Percentiles rank a stretch among this genome's conserved stretches.
Conservation (phyloP, 2,797 vertebrate species). For the Sebastolobus alascanus region DNA sequence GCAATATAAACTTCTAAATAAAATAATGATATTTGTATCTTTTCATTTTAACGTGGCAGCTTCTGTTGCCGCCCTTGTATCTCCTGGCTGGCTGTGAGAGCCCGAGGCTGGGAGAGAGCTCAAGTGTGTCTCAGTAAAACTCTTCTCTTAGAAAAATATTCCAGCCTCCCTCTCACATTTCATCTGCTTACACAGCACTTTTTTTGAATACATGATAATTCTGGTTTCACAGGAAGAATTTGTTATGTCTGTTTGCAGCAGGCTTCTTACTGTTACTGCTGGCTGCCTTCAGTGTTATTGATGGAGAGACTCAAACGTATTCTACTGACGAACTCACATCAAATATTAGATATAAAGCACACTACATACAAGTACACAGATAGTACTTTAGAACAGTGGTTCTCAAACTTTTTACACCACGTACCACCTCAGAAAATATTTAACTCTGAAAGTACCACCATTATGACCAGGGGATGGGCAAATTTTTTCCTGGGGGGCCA, state of each 20-base stretch:
- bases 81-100: constrained; percentile 19
- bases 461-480: too few relatives aligned
- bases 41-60: constrained; percentile 28
- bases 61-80: constrained; percentile 2
- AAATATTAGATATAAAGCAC: constrained; percentile 12
- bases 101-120: constrained; percentile 1
- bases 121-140: constrained; percentile 7
- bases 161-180: constrained; percentile 3
- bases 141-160: constrained; percentile 25
- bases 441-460: too few relatives aligned
- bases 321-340: background rate
- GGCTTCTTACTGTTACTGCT: constrained; percentile 24
- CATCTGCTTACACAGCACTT: constrained; percentile 30
- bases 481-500: too few relatives aligned
- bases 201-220: constrained; percentile 30
- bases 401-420: too few relatives aligned
- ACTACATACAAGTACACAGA: background rate
- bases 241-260: constrained; percentile 28
- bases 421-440: too few relatives aligned
- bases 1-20: background rate
- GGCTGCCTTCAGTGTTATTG: constrained; percentile 25
- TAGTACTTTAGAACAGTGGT: background rate
- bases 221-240: constrained; percentile 9
- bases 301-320: constrained; percentile 23
- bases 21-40: background rate